Conservation (phyloP, 2,888 invertebrate genomes). For the Operophtera brumata region DNA sequence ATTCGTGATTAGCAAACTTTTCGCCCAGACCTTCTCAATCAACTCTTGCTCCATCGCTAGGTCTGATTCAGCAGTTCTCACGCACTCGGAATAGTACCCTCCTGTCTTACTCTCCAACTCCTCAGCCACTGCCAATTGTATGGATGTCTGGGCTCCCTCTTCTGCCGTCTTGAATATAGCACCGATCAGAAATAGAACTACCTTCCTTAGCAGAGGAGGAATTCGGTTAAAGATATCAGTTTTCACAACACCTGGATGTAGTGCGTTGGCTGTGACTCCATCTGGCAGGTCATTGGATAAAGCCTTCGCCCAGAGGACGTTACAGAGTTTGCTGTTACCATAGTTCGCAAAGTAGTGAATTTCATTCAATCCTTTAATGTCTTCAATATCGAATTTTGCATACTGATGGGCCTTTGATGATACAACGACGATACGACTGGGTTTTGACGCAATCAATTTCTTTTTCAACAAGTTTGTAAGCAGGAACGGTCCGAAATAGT, state of each 20-base stretch:
- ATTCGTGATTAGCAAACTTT: slow-evolving; percentile 45
- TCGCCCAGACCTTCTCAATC: slow-evolving; percentile 89
- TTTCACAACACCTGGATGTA: slow-evolving; percentile 92
- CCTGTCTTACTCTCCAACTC: slow-evolving; percentile 85
- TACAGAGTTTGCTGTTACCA: slow-evolving; percentile 63
- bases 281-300: slow-evolving; percentile 57
- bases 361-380: slow-evolving; percentile 37
- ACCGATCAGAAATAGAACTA: slow-evolving; percentile 78
- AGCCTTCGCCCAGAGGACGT: slow-evolving; percentile 66
- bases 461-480: slow-evolving; percentile 84
- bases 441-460: slow-evolving; percentile 59
- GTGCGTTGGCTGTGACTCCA: slow-evolving; percentile 87
- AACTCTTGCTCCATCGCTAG: slow-evolving; percentile 82
- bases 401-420: slow-evolving; percentile 58
- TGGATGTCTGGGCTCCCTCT: slow-evolving; percentile 89
- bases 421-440: slow-evolving; percentile 69
- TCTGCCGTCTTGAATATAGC: slow-evolving; percentile 84
- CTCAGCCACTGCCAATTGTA: slow-evolving; percentile 86
- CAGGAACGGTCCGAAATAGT: slow-evolving; percentile 86
- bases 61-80: slow-evolving; percentile 74
- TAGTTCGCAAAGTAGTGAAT: slow-evolving; percentile 66
- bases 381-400: slow-evolving; percentile 72
- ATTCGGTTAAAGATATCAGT: slow-evolving; percentile 87
- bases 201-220: slow-evolving; percentile 62
- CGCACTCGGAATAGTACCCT: slow-evolving; percentile 89